Evolutionary conservation across 2,797 vertebrate species (phyloP).

Genomic region (Myotis vivesi): DNA sequence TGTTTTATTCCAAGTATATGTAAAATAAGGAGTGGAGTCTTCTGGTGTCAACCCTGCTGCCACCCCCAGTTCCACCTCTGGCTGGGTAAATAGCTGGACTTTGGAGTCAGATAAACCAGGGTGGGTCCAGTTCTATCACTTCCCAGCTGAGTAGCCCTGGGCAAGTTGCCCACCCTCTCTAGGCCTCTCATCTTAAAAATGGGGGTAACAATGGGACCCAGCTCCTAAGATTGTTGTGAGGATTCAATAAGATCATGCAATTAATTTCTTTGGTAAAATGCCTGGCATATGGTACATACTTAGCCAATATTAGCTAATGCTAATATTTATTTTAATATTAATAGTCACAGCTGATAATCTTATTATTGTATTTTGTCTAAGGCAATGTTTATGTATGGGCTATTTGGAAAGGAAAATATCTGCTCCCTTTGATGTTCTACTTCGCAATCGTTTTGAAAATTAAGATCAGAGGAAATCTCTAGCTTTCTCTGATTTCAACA

Average conservation of each 20-base stretch:
- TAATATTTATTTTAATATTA: conserved; percentile 47
- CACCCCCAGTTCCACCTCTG: neutral
- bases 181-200: neutral
- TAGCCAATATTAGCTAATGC: conserved; percentile 5
- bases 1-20: neutral
- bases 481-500: conserved; percentile 21
- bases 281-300: neutral
- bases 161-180: neutral
- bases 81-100: neutral
- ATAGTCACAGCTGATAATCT: neutral
- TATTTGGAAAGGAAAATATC: conserved; percentile 10
- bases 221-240: neutral
- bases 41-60: neutral
- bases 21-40: neutral
- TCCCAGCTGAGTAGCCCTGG: neutral
- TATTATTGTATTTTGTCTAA: conserved; percentile 15
- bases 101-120: neutral
- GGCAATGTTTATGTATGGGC: neutral
- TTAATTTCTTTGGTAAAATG: neutral
- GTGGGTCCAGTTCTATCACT: neutral
- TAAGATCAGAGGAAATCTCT: conserved; percentile 3
- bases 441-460: conserved; percentile 25
- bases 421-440: conserved; percentile 13
- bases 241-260: neutral
- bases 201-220: neutral